A percentile compares a stretch with the other conserved stretches of the same genome.
Conservation (phyloP, 1,140 invertebrate species). For the Kradibia gibbosae region DNA sequence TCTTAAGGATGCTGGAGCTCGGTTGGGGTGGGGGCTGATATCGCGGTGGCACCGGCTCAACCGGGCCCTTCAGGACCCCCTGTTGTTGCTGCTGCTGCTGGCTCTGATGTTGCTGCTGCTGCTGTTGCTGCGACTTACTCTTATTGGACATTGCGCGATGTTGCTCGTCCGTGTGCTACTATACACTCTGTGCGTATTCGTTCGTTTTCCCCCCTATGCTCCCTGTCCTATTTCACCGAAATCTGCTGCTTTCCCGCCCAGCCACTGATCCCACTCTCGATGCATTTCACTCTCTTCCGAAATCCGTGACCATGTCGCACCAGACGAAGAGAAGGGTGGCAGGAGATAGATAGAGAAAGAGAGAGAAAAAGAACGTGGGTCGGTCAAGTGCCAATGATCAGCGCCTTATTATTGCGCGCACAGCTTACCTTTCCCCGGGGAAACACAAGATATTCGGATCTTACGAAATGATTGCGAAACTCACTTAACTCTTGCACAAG, state of each 20-base stretch:
- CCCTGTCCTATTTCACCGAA: slow-evolving; percentile 68
- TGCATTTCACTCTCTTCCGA: neutral
- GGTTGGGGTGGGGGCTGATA: slow-evolving; percentile 79
- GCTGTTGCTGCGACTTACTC: slow-evolving; percentile 68
- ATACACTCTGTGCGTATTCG: slow-evolving; percentile 10
- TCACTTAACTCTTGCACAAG: neutral
- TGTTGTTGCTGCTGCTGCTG: slow-evolving; percentile 35
- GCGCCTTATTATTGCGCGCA: neutral
- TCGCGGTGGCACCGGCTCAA: slow-evolving; percentile 71
- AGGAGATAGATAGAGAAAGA: neutral
- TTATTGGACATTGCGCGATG: slow-evolving; percentile 70
- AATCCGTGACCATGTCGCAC: neutral
- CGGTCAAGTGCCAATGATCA: neutral
- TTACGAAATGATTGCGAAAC: neutral
- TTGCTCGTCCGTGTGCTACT: slow-evolving; percentile 10
- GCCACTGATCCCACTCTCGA: slow-evolving; percentile 25
- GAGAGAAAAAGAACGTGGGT: neutral
- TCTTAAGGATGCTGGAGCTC: slow-evolving; percentile 73
- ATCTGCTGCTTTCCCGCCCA: slow-evolving; percentile 54
- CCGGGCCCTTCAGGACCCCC: slow-evolving; percentile 3
- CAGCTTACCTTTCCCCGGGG: neutral
- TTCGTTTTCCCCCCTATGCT: slow-evolving; percentile 39
- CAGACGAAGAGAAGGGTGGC: neutral
- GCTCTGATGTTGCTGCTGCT: slow-evolving; percentile 31
- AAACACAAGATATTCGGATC: no score